Conservation (phyloP, 2,797 vertebrate species). For the Onychomys arenicola region DNA sequence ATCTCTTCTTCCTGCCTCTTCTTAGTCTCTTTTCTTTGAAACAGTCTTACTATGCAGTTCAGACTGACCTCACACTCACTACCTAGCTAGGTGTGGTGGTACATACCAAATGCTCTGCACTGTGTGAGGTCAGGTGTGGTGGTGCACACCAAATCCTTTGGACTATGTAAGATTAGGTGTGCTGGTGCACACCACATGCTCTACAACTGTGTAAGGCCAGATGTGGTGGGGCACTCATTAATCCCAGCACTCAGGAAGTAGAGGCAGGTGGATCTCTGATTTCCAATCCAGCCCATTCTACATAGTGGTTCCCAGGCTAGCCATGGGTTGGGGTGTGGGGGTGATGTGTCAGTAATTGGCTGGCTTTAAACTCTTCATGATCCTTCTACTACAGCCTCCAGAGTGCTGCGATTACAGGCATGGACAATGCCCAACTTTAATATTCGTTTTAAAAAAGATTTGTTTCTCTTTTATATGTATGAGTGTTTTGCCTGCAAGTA, state of each 20-base stretch:
- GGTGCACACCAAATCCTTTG: neutral
- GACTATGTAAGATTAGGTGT: no score
- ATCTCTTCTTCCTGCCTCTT: neutral
- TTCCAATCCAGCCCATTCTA: neutral
- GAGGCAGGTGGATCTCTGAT: neutral
- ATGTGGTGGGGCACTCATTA: neutral
- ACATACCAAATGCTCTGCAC: neutral
- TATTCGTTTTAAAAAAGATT: neutral
- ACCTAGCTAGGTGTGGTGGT: no score
- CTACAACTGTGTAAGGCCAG: no score
- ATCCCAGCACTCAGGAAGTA: neutral
- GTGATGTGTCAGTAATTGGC: neutral
- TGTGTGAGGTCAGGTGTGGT: neutral
- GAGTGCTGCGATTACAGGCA: neutral
- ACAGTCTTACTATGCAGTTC: neutral
- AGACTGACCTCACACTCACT: neutral
- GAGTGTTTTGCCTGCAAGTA: neutral
- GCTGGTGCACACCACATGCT: no score
- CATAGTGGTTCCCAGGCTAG: neutral
- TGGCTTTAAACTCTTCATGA: neutral
- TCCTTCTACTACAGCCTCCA: neutral
- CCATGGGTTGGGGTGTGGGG: neutral
- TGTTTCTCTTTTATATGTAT: neutral
- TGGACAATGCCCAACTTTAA: neutral
- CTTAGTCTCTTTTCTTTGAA: neutral